Percentiles rank a stretch among this genome's conserved stretches.
Conservation (phyloP, 2,888 invertebrate genomes). For the Andricus curvator region DNA sequence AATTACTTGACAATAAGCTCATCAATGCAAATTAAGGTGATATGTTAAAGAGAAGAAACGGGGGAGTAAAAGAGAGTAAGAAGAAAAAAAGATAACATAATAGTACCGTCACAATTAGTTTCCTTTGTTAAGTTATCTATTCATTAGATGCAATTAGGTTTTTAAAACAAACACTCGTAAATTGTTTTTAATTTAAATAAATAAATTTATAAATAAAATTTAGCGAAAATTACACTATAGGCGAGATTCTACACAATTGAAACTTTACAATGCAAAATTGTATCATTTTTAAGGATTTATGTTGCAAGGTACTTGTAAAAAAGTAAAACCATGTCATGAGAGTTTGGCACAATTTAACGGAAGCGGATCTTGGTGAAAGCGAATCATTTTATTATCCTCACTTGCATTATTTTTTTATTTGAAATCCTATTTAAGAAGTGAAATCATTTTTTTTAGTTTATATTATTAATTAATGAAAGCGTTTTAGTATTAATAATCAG, state of each 20-base stretch:
- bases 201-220: not conserved
- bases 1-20: conserved; percentile 6
- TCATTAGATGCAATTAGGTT: not conserved
- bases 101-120: not conserved
- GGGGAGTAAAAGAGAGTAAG: not conserved
- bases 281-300: too few relatives aligned
- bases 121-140: not conserved
- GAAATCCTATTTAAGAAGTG: not conserved
- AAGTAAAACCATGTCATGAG: not conserved
- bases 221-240: not conserved
- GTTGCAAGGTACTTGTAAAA: not conserved
- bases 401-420: not conserved
- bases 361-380: conserved; percentile 21
- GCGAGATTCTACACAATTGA: too few relatives aligned
- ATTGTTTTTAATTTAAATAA: not conserved
- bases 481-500: not conserved
- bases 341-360: conserved; percentile 24
- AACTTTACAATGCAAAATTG: too few relatives aligned
- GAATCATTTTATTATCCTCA: not conserved
- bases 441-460: not conserved
- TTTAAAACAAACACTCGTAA: not conserved
- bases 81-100: not conserved
- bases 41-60: conserved; percentile 1
- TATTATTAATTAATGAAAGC: not conserved
- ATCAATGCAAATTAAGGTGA: conserved; percentile 2